Evolutionary conservation across 2,113 vertebrate species (phyloP).

Genomic region (Nerophis ophidion): DNA sequence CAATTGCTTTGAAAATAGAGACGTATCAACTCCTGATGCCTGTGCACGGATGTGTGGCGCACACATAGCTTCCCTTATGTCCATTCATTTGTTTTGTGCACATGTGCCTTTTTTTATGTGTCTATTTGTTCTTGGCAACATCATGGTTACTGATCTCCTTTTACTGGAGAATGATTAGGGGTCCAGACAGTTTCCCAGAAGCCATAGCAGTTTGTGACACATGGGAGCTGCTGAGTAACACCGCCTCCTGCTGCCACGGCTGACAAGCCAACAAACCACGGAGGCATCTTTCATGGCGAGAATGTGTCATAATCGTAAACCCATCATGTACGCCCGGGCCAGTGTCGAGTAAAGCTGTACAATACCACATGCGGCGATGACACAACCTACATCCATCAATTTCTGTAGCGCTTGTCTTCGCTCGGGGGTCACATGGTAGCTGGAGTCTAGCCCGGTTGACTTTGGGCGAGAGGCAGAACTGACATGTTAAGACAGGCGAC

Average conservation of each 20-base stretch:
- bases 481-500: background rate
- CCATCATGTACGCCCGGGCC: slow-evolving; percentile 2
- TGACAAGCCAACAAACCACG: slow-evolving; percentile 45
- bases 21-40: slow-evolving; percentile 28
- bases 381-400: background rate
- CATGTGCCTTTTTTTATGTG: slow-evolving; percentile 9
- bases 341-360: background rate
- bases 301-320: slow-evolving; percentile 33
- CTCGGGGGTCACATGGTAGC: background rate
- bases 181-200: slow-evolving; percentile 66
- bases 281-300: slow-evolving; percentile 29
- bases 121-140: slow-evolving; percentile 37
- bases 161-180: slow-evolving; percentile 54
- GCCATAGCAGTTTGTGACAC: slow-evolving; percentile 44
- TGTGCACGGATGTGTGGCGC: slow-evolving; percentile 22
- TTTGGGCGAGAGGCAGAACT: no score
- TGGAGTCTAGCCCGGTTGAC: background rate
- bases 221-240: slow-evolving; percentile 64
- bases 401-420: background rate
- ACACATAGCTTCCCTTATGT: slow-evolving; percentile 1
- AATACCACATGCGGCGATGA: background rate
- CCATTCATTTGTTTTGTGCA: slow-evolving; percentile 5
- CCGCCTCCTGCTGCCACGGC: slow-evolving; percentile 50
- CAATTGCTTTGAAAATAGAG: slow-evolving; percentile 26
- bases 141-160: slow-evolving; percentile 26